Base-by-base conservation (phyloP, 2,888 invertebrate genomes). In the Endomychus coccineus region DNA sequence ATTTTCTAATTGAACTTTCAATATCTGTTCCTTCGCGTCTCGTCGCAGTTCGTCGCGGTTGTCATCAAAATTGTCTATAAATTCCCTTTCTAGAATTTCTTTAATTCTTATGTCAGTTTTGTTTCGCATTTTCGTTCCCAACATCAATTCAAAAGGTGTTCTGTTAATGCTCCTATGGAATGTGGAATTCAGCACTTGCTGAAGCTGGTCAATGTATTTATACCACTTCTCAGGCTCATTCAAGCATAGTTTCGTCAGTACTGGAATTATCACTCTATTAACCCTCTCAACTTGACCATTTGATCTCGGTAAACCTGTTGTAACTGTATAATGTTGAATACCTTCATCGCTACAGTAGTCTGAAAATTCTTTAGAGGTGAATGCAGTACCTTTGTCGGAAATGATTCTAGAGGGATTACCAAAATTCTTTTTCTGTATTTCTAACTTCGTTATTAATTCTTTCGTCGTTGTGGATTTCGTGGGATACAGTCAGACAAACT, bases 231-330 rank as follows among this genome's bases (percentile, higher is more conserved):
- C 6, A 13, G 39, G 31, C 4, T 22, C 21, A 2, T 40, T 42
- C 2, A 12, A 4, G n/a, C n/a, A n/a, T 13, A 49, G 27, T 39
- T 54, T 55, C 7, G 48, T 39, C 9, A 54, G 17, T 40, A 49
- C 48, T 9, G 49, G 49, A 2, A 43, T 52, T 9, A 54, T 35
- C 1, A 31, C 34, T 1, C 46, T 38, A 27, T 55, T 51, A 10
- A 46, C 34, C 9, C 36, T 12, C 19, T 36, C 36, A 7, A 29
- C 10, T 13, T 36, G 30, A 13, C 36, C 36, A 15, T 36, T 36
- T 17, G 36, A 23, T 15, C 13, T 12, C 1, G 36, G 36, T 2
- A 25, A n/a, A 14, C 6, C 14, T 9, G 36, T 36, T 9, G 36
- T 31, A 9, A 35, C 24, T 16, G 16, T 19, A 16, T 27, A 11